Evolutionary conservation across 2,888 invertebrate species (phyloP).

Genomic region (Helicoverpa assulta): DNA sequence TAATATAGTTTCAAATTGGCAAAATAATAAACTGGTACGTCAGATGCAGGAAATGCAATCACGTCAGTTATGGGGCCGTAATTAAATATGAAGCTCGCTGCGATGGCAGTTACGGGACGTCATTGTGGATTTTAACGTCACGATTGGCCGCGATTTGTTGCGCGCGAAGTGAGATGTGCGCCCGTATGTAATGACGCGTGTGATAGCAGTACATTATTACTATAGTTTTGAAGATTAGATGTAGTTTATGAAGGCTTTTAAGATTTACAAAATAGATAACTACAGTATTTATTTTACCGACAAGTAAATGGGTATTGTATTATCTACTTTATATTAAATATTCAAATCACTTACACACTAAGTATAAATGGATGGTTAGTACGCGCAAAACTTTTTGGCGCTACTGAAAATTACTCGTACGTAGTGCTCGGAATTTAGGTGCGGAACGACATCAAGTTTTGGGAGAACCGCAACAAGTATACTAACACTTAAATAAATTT

Average conservation of each 20-base stretch:
- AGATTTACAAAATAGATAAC: background rate
- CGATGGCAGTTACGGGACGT: conserved; percentile 65
- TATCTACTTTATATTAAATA: too few relatives aligned
- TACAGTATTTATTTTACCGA: too few relatives aligned
- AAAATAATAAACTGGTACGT: conserved; percentile 86
- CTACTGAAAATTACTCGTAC: too few relatives aligned
- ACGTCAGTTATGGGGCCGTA: conserved; percentile 82
- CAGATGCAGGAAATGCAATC: conserved; percentile 88
- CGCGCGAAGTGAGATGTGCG: conserved; percentile 29
- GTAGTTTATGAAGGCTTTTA: too few relatives aligned
- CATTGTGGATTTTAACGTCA: conserved; percentile 66
- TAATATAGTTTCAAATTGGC: conserved; percentile 87
- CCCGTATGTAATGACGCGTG: background rate
- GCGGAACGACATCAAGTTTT: too few relatives aligned
- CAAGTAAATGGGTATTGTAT: too few relatives aligned
- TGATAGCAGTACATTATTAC: background rate
- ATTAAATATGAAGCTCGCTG: conserved; percentile 84
- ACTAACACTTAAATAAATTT: too few relatives aligned
- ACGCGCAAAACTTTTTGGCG: too few relatives aligned
- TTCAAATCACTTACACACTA: too few relatives aligned
- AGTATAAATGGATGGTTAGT: too few relatives aligned
- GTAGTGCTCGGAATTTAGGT: too few relatives aligned
- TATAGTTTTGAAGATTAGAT: background rate
- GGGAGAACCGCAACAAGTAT: too few relatives aligned
- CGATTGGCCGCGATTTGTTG: conserved; percentile 56